phyloP scores from a whole-genome alignment of 2,797 vertebrate genomes.

The Rhynchotus rufescens region DNA sequence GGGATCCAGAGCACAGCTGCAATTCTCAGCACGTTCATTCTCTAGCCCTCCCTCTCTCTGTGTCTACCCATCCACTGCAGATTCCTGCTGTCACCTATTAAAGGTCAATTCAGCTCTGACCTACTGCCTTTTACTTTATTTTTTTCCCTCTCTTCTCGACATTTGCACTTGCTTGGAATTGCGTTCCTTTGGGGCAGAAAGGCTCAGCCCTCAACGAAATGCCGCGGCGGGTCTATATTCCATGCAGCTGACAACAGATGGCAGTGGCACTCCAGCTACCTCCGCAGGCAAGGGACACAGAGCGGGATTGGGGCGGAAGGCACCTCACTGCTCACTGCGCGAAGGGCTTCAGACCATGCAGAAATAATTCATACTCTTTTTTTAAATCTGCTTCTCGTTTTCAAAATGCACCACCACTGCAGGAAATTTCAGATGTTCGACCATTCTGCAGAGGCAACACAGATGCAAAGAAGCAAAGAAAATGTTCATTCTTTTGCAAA shows the following conservation, averaged over 20 bases:
- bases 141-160: neutral
- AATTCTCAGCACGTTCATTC: neutral
- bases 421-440: neutral
- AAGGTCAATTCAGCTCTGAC: neutral
- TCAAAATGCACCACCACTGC: neutral
- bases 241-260: conserved; percentile 47
- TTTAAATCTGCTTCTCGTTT: neutral
- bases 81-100: neutral
- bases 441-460: neutral
- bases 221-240: neutral
- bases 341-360: neutral
- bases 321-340: neutral
- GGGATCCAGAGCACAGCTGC: neutral
- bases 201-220: neutral
- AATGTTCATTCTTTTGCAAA: neutral
- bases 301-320: neutral
- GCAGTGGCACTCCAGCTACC: conserved; percentile 56
- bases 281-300: neutral
- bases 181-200: neutral
- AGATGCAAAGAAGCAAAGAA: neutral
- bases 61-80: neutral
- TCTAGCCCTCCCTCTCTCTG: neutral
- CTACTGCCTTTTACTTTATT: neutral
- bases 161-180: neutral
- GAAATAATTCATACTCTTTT: neutral